phyloP scores from a whole-genome alignment of 2,113 vertebrate species.

The Marmota monax region DNA sequence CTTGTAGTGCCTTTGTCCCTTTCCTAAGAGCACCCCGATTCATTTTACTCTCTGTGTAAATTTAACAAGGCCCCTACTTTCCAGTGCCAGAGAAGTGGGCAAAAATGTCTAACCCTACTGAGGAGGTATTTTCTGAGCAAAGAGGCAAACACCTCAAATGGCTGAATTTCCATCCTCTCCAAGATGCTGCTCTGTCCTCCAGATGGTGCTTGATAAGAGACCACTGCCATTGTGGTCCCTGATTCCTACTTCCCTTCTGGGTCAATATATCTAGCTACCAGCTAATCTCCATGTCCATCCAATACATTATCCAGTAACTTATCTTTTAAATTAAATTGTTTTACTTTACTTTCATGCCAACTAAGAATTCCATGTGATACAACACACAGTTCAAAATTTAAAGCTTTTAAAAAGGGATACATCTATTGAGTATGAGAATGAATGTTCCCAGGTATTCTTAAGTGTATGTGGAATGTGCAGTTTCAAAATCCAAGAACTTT shows the following conservation, averaged over 20 bases:
- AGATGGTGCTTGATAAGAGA: neutral
- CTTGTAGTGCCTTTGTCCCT: neutral
- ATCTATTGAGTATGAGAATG: too few species aligned
- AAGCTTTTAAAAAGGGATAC: neutral
- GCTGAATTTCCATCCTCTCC: too few species aligned
- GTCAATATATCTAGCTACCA: too few species aligned
- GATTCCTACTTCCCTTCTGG: too few species aligned
- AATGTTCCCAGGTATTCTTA: neutral
- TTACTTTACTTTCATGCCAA: neutral
- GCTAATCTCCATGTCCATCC: too few species aligned
- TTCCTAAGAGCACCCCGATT: neutral
- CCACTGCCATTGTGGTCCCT: accelerated
- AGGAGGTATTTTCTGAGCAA: neutral
- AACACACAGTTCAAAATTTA: neutral
- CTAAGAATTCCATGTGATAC: neutral
- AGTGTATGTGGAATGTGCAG: too few species aligned
- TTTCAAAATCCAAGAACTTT: neutral
- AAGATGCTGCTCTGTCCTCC: neutral
- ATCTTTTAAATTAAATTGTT: neutral
- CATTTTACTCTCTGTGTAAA: neutral
- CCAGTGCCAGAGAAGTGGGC: neutral
- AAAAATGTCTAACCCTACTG: neutral
- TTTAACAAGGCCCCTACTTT: neutral
- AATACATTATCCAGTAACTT: too few species aligned
- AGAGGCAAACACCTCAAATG: neutral